These are phyloP conservation scores for Progne subis DNA, from an alignment of 2,113 vertebrate species.

Conservation along the genomic window DNA sequence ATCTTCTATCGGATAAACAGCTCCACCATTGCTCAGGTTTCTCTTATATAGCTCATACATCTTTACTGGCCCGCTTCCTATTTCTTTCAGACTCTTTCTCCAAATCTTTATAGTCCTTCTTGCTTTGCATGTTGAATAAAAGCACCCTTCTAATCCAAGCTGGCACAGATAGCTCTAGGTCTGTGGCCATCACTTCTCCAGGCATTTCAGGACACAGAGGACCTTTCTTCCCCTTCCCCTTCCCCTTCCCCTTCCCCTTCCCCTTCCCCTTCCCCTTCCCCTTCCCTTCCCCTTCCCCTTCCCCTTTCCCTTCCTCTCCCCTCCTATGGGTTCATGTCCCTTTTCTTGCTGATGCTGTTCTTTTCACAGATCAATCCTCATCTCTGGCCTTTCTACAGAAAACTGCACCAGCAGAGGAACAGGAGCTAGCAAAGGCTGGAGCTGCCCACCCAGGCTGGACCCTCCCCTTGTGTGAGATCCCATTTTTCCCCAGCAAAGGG, in stretches of 20 bases:
- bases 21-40: neutral
- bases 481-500: neutral
- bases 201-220: neutral
- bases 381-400: neutral
- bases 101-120: neutral
- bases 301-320: neutral
- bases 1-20: neutral
- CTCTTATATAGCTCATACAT: neutral
- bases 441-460: neutral
- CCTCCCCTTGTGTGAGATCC: neutral
- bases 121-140: neutral
- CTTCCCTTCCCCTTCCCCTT: neutral
- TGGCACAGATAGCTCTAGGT: neutral
- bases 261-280: too few species aligned
- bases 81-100: neutral
- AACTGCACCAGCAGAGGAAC: neutral
- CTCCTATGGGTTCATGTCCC: neutral
- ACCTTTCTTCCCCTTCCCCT: neutral
- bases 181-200: neutral
- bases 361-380: neutral
- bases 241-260: neutral
- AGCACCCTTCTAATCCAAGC: neutral
- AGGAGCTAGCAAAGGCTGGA: neutral
- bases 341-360: neutral
- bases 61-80: neutral